Evolutionary conservation across 1,140 invertebrate genomes (phyloP), one percentile per base, ranked within the genome.

Genomic region (Ips nitidus): DNA sequence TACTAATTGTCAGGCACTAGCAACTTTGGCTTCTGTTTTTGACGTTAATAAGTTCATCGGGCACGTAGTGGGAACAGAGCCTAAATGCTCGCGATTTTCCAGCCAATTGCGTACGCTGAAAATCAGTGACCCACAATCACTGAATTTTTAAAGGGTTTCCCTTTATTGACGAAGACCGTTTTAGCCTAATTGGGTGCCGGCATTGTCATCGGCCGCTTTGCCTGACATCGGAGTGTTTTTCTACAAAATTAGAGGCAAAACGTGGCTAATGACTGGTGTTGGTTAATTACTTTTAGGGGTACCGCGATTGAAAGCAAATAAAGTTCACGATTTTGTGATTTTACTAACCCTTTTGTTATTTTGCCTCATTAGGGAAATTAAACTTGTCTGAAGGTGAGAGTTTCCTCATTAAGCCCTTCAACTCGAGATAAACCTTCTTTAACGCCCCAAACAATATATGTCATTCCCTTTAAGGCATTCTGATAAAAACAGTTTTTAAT

Each of bases 31-130:
- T 22, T n/a, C 55, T 68, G 66, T 60, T 60, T 56, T 53, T 68
- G 66, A 68, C 66, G 58, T 68, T 68, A 68, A 68, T 68, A 60
- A 61, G 66, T 50, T 68, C 66, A 66, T 58, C 64, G 64, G 41
- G 39, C 47, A 60, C 6, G 43, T 37, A 37, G 56, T 50, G 55
- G 64, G 42, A 66, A 58, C 40, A 41, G 52, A 8, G 52, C 52
- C 42, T 59, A 57, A 60, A 61, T 68, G 40, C 56, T 22, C 22
- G 43, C 58, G 57, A 68, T 68, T 68, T 68, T 68, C 66, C 66
- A 53, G 45, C 66, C 58, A 52, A 68, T 68, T 68, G 52, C 66
- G n/a, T 53, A 22, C 56, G 53, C 42, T 58, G 41, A 8, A 68
- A 68, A 68, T 61, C 66, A 60, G 22, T 58, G 53, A 57, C 64